Evolutionary conservation across 2,113 vertebrate genomes (phyloP).

Genomic region (Seriola aureovittata): DNA sequence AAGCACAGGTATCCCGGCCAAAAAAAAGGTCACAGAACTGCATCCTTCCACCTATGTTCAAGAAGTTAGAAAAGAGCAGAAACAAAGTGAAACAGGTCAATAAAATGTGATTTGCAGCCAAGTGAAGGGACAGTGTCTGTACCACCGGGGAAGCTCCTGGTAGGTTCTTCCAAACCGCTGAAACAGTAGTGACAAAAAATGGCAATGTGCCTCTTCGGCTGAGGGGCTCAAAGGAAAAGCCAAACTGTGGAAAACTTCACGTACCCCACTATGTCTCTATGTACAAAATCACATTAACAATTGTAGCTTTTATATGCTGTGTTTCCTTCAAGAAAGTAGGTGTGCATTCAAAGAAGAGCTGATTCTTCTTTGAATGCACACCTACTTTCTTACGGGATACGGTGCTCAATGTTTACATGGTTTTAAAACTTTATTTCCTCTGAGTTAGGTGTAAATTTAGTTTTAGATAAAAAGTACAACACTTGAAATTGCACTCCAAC

Average conservation of each 20-base stretch:
- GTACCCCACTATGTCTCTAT: background rate
- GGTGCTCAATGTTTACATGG: background rate
- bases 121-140: background rate
- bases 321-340: background rate
- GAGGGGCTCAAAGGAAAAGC: background rate
- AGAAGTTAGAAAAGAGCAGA: constrained; percentile 2
- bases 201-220: background rate
- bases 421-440: background rate
- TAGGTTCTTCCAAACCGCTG: background rate
- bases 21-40: constrained; percentile 1
- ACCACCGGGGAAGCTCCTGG: background rate
- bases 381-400: too few species aligned
- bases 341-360: background rate
- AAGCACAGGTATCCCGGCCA: background rate
- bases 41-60: background rate
- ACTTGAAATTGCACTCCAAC: too few species aligned
- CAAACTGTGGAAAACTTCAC: too few species aligned
- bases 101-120: background rate
- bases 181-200: background rate
- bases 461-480: too few species aligned
- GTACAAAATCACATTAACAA: background rate
- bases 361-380: too few species aligned
- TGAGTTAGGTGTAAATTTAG: too few species aligned
- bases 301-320: background rate
- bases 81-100: constrained; percentile 9